Evolutionary conservation across 2,888 invertebrate species (phyloP), one percentile per base, ranked within the genome.

Genomic region (Oscheius sp.): DNA sequence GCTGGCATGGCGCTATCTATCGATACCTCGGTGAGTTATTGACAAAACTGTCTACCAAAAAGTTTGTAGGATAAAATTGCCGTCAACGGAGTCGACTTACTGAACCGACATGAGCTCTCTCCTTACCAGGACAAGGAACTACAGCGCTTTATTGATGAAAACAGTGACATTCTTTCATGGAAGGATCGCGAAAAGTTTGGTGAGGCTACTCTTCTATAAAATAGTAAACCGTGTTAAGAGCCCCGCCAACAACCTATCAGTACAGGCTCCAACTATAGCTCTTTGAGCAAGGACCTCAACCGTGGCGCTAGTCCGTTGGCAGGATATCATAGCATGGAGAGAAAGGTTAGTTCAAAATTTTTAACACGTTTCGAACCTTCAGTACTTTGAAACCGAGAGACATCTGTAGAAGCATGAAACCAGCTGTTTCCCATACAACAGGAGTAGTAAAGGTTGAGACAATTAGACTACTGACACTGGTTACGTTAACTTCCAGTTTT

Each of bases 51-150:
- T 70, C 42, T 32, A 21, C 13, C 21, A 47, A 65, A 65, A 48
- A 5, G 7, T 21, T 58, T 53, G 13, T 35, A 87, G 86, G 84
- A 83, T 66, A 88, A 87, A 78, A 78, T 88, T 11, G 80, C 82
- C 35, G 80, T 87, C n/a, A 88, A 88, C 70, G 88, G 88, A 7
- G 85, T 85, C 10, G 86, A 87, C 63, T 70, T 88, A 21, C 47
- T 88, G 53, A 88, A 88, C 51, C 84, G 84, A 1, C 82, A 85
- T 47, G 86, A 88, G 60, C 74, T 88, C 7, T 86, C 86, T 3
- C 72, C 76, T 0, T 84, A 85, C 7, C 88, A 88, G 68, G 83
- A 88, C 70, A 78, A 78, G 42, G 83, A 81, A 58, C 76, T 83
- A 13, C 80, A 83, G 70, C 75, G 83, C 2, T 84, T 78, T 75